Conservation (phyloP, 2,113 vertebrate genomes). For the Lepisosteus osseus region DNA sequence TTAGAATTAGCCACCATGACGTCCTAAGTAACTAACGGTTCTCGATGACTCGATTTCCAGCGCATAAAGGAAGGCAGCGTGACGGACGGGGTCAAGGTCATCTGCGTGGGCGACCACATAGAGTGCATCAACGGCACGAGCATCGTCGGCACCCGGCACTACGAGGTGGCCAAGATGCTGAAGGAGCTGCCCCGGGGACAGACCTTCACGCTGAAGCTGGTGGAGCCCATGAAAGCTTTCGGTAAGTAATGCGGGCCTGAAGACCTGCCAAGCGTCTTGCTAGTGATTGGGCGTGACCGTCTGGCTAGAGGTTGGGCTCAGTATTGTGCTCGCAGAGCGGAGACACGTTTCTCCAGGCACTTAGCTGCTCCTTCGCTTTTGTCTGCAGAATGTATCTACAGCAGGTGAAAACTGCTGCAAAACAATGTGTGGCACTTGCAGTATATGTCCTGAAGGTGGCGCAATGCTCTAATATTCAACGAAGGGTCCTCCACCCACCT, state of each 20-base stretch:
- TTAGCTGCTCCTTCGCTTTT: no score
- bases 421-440: no score
- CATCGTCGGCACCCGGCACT: conserved; percentile 79
- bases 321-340: no score
- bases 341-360: no score
- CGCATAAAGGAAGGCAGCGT: conserved; percentile 86
- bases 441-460: conserved; percentile 12
- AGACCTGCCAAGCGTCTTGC: no score
- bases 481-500: background rate
- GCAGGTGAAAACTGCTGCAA: no score
- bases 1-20: no score
- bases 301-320: no score
- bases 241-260: conserved; percentile 69
- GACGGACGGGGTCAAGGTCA: conserved; percentile 76
- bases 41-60: conserved; percentile 47
- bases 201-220: conserved; percentile 78
- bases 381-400: no score
- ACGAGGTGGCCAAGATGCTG: conserved; percentile 89
- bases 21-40: no score
- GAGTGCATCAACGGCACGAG: conserved; percentile 84
- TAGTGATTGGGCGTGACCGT: no score
- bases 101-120: conserved; percentile 89
- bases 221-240: conserved; percentile 93
- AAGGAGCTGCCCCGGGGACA: conserved; percentile 80
- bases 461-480: background rate